Evolutionary conservation across 2,888 invertebrate species (phyloP).

Genomic region (Nasonovia ribisnigri): DNA sequence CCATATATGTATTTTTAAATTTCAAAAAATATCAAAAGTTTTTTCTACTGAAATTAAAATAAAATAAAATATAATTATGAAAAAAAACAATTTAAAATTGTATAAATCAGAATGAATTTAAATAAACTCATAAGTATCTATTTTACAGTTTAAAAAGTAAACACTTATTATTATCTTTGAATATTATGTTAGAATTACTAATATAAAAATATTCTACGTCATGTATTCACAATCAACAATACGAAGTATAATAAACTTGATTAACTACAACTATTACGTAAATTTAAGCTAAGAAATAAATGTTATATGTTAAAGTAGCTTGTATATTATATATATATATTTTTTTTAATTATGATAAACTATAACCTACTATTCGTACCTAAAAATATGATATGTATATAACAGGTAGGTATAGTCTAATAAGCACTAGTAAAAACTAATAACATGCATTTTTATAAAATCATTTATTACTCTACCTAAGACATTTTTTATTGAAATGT

Average conservation of each 20-base stretch:
- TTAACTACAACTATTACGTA: constrained; percentile 20
- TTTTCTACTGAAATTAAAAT: no score
- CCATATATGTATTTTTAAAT: not conserved
- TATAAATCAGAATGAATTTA: not conserved
- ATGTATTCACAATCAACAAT: not conserved
- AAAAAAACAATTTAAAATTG: not conserved
- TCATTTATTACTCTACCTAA: not conserved
- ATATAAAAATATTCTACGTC: constrained; percentile 36
- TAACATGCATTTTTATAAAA: not conserved
- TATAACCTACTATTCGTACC: constrained; percentile 16
- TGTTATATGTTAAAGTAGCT: not conserved
- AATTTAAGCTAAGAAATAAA: constrained; percentile 6
- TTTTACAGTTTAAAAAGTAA: not conserved
- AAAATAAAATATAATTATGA: no score
- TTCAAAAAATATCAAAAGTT: not conserved
- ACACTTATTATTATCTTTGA: not conserved
- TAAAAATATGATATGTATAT: constrained; percentile 21
- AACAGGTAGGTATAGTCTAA: not conserved
- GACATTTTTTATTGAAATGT: not conserved
- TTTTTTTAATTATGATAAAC: constrained; percentile 25
- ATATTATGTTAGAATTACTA: not conserved
- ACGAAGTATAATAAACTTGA: not conserved
- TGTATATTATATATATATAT: not conserved
- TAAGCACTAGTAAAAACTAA: not conserved
- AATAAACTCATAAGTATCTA: not conserved